Base-by-base conservation (phyloP, 2,888 invertebrate species). In the Antitype chi region DNA sequence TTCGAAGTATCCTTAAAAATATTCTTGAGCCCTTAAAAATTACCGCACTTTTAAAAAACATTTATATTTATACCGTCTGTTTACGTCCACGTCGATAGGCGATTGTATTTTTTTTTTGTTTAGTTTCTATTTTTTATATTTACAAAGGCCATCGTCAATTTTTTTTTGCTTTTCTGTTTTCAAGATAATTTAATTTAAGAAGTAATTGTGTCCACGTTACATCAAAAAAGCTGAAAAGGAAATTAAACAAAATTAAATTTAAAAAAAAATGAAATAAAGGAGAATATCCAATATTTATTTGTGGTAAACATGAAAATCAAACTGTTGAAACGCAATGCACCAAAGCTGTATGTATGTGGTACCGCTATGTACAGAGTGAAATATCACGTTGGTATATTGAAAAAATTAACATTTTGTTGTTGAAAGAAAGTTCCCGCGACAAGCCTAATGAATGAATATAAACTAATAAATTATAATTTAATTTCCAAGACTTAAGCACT, bases 261-360 rank as follows among this genome's bases (percentile, higher is more conserved):
- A n/a, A n/a, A n/a, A n/a, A n/a, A 1, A 38, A 7, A 4, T 0
- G 0, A 52, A 52, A 53, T 38, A 55, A 43, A 17, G 4, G 1
- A 28, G 9, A 28, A 23, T 32, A 32, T 81, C 57, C 32, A n/a
- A 9, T 66, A 32, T 43, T 72, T 67, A 60, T 17, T 23, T 55
- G n/a, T 2, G 32, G 38, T 43, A 43, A 68, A 67, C 49, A 52
- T 43, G 66, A 47, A 70, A 52, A 7, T 25, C 1, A 53, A 28
- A 25, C 25, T 23, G 59, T 68, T 71, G 17, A 25, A 83, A 82
- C 82, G 85, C 82, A 82, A 71, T 82, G 85, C 85, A 81, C 68
- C 75, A 80, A 80, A 66, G 17, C 59, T 32, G 17, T 64, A 64
- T 82, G 32, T n/a, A n/a, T n/a, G 59, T 82, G 59, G 78, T 80